phyloP scores from a whole-genome alignment of 1,140 invertebrate genomes.

The Heliconius hermathena region DNA sequence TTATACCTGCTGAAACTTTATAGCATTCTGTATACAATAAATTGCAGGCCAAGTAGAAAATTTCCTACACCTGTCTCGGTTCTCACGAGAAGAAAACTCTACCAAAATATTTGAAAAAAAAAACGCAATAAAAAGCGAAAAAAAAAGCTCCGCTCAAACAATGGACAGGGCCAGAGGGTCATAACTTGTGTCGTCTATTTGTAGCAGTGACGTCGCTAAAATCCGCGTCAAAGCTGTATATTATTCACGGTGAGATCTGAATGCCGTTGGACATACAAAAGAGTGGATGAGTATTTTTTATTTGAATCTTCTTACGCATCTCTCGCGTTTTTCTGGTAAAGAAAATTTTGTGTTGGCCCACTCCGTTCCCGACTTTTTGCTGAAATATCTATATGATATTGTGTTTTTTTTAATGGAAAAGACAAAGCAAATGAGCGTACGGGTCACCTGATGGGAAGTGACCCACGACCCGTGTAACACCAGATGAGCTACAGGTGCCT shows the following conservation, averaged over 20 bases:
- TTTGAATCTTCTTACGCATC: not conserved
- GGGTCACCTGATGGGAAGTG: too few species aligned
- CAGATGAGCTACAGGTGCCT: too few species aligned
- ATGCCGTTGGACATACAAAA: not conserved
- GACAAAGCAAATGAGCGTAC: too few species aligned
- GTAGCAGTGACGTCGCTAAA: constrained; percentile 59
- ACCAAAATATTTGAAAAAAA: constrained; percentile 41
- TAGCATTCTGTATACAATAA: not conserved
- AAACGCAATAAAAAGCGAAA: constrained; percentile 47
- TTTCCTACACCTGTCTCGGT: constrained; percentile 33
- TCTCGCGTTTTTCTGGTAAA: not conserved
- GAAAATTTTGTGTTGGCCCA: not conserved
- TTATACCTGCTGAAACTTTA: not conserved
- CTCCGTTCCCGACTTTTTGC: too few species aligned
- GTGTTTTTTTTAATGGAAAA: too few species aligned
- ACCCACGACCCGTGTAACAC: too few species aligned
- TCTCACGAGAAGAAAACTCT: constrained; percentile 35
- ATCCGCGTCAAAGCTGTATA: constrained; percentile 47
- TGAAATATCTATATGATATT: too few species aligned
- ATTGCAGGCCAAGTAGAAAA: constrained; percentile 13
- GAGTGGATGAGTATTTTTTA: not conserved
- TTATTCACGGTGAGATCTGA: constrained; percentile 46
- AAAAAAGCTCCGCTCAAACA: constrained; percentile 53
- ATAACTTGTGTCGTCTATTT: constrained; percentile 65
- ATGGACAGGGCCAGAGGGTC: constrained; percentile 63